These are phyloP conservation scores for Tapera naevia DNA, from an alignment of 2,797 vertebrate genomes.

Conservation along the genomic window DNA sequence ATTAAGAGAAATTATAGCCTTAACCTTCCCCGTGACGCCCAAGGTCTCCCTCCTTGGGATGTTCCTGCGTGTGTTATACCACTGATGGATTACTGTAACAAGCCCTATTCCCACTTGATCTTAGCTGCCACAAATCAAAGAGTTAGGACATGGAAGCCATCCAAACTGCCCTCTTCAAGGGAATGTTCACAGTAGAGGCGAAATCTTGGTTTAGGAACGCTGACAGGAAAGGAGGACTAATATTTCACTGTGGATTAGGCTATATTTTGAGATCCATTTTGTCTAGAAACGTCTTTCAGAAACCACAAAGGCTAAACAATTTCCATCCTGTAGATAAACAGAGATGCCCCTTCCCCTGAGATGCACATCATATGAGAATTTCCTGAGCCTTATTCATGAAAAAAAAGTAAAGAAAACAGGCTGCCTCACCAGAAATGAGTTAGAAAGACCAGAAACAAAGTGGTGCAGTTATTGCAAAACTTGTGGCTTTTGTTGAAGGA, in stretches of 20 bases:
- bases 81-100: slow-evolving; percentile 53
- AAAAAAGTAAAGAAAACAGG: not conserved
- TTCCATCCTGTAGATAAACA: slow-evolving; percentile 41
- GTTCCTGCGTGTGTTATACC: slow-evolving; percentile 42
- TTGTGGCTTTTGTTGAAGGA: not conserved
- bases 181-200: not conserved
- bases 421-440: not conserved
- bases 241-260: slow-evolving; percentile 55
- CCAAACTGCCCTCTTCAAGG: slow-evolving; percentile 56
- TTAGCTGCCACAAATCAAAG: slow-evolving; percentile 56
- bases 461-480: not conserved
- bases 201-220: slow-evolving; percentile 57
- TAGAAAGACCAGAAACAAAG: slow-evolving; percentile 4
- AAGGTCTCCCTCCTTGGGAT: slow-evolving; percentile 52
- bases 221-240: slow-evolving; percentile 58
- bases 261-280: slow-evolving; percentile 43
- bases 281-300: slow-evolving; percentile 42
- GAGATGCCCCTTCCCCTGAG: slow-evolving; percentile 41
- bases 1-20: slow-evolving; percentile 63
- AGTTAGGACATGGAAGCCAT: slow-evolving; percentile 42
- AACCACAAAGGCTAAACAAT: slow-evolving; percentile 45
- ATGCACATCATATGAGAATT: not conserved
- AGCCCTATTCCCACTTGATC: slow-evolving; percentile 46
- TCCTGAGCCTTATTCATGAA: not conserved
- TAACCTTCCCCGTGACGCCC: slow-evolving; percentile 24